Conservation (phyloP, 2,888 invertebrate species). For the Onchidella celtica region DNA sequence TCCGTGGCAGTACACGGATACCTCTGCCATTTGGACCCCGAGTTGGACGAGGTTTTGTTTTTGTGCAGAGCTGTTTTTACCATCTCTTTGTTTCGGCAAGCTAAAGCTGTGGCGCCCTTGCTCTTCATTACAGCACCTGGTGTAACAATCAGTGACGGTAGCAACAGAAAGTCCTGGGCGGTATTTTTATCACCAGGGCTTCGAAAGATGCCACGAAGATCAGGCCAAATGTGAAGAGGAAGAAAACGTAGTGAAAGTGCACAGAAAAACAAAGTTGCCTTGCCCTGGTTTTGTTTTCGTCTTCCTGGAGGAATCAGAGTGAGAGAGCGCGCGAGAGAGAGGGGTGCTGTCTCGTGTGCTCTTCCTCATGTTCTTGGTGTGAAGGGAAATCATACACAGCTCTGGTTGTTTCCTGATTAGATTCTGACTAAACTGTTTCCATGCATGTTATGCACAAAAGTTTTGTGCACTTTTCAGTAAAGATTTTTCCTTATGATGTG, state of each 20-base stretch:
- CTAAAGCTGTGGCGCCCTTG: background rate
- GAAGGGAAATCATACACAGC: background rate
- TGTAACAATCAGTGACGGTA: conserved; percentile 36
- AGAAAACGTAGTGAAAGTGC: background rate
- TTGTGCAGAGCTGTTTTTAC: background rate
- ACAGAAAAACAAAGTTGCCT: conserved; percentile 1
- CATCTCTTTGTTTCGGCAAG: background rate
- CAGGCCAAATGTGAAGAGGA: conserved; percentile 1
- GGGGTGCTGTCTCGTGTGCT: background rate
- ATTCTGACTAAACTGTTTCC: no score
- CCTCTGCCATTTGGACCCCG: background rate
- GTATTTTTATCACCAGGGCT: background rate
- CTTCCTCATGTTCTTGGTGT: background rate
- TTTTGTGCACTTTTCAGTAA: no score
- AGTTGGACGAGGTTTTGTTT: background rate
- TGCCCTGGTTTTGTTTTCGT: background rate
- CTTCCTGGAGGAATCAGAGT: no score
- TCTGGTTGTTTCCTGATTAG: background rate
- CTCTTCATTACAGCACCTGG: conserved; percentile 31
- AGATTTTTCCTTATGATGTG: no score
- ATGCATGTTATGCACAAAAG: no score
- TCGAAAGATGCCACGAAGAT: conserved; percentile 28
- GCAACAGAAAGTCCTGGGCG: background rate
- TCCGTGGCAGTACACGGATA: background rate
- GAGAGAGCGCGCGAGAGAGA: background rate